Evolutionary conservation across 2,113 vertebrate species (phyloP).

Genomic region (Leucoraja erinaceus): DNA sequence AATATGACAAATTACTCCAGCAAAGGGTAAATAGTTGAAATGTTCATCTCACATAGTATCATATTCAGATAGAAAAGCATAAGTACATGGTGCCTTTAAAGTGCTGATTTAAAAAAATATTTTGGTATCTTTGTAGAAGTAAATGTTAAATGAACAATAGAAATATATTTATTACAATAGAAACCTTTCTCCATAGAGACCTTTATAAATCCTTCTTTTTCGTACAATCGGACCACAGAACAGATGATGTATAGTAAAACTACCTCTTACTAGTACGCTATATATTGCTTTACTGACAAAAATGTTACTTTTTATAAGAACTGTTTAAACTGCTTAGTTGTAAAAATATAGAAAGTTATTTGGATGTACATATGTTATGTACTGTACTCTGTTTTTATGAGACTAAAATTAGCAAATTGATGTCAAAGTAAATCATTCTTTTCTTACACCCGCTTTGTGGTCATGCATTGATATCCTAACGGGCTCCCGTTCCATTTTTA

Average conservation of each 20-base stretch:
- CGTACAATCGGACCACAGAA: conserved; percentile 18
- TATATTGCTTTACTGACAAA: conserved; percentile 34
- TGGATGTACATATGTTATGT: conserved; percentile 37
- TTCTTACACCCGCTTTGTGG: conserved; percentile 21
- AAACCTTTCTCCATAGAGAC: conserved; percentile 27
- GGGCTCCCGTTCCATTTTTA: neutral
- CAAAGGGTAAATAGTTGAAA: conserved; percentile 23
- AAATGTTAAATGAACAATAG: conserved; percentile 36
- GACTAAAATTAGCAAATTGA: conserved; percentile 36
- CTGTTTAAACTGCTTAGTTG: conserved; percentile 38
- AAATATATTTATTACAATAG: conserved; percentile 38
- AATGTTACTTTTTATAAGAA: conserved; percentile 33
- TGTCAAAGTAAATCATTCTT: conserved; percentile 33
- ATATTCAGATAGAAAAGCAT: conserved; percentile 33
- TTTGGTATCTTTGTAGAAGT: conserved; percentile 36
- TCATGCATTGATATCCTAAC: neutral
- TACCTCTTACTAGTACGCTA: conserved; percentile 37
- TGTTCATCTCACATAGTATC: conserved; percentile 32
- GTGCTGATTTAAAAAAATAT: conserved; percentile 22
- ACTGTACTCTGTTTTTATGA: conserved; percentile 38
- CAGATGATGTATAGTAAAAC: conserved; percentile 36
- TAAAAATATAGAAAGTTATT: conserved; percentile 37
- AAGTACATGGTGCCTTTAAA: conserved; percentile 19
- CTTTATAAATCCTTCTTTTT: conserved; percentile 19
- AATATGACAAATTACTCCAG: conserved; percentile 21